A percentile compares a stretch with the other conserved stretches of the same genome.
Evolutionary conservation across 1,140 invertebrate species (phyloP).

Genomic region (Gryon sp.): DNA sequence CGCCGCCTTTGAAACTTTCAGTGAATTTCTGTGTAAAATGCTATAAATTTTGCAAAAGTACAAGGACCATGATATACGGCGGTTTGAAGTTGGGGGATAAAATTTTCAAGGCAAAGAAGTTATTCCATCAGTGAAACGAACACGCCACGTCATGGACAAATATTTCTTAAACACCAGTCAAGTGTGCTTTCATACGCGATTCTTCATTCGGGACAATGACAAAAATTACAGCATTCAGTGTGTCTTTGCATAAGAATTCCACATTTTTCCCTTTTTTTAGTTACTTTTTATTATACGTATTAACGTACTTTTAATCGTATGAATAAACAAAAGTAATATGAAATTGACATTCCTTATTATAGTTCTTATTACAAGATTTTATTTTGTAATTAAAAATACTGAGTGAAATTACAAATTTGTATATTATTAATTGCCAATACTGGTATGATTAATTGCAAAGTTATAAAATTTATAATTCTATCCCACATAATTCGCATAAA

Average conservation of each 20-base stretch:
- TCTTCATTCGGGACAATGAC: conserved; percentile 32
- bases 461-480: background rate
- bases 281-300: no score
- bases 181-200: conserved; percentile 14
- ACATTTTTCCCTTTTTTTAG: no score
- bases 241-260: no score
- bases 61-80: conserved; percentile 59
- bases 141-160: conserved; percentile 45
- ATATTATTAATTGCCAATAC: no score
- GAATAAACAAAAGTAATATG: no score
- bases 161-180: conserved; percentile 43
- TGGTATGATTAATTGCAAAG: no score
- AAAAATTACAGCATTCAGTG: conserved; percentile 21
- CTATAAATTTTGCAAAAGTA: conserved; percentile 62
- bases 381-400: no score
- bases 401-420: background rate
- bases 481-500: background rate
- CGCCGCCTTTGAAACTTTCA: conserved; percentile 64
- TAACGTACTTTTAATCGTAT: no score
- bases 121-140: conserved; percentile 54
- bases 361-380: no score
- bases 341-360: no score
- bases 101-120: conserved; percentile 64
- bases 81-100: conserved; percentile 62
- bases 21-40: conserved; percentile 61